These are phyloP conservation scores for Drosophila seguyi DNA, from an alignment of 1,140 invertebrate genomes.

Conservation along the genomic window DNA sequence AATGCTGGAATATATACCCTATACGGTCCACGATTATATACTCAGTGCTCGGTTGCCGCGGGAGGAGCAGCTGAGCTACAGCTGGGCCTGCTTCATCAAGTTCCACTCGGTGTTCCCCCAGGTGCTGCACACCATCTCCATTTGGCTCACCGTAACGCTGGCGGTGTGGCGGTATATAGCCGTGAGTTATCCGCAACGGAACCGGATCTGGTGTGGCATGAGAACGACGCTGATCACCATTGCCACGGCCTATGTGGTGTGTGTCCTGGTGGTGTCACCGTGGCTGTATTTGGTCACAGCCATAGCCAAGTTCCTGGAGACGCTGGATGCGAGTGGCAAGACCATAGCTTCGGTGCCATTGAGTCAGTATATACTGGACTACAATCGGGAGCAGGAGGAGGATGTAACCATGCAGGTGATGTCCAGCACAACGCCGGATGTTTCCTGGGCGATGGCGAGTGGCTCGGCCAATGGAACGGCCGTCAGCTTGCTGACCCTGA, in stretches of 20 bases:
- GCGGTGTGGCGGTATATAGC: conserved; percentile 97
- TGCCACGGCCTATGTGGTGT: conserved; percentile 91
- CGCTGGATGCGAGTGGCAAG: conserved; percentile 86
- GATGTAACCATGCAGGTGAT: conserved; percentile 68
- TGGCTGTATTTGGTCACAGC: conserved; percentile 92
- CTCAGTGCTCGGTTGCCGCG: conserved; percentile 74
- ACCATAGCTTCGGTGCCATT: conserved; percentile 69
- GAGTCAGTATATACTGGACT: conserved; percentile 76
- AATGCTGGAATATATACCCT: conserved; percentile 97
- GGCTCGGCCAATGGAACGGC: conserved; percentile 29
- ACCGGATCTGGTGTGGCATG: conserved; percentile 92
- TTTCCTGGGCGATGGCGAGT: conserved; percentile 39
- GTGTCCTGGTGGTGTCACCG: conserved; percentile 92
- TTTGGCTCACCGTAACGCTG: conserved; percentile 95
- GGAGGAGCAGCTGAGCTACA: conserved; percentile 88
- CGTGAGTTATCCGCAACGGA: conserved; percentile 92
- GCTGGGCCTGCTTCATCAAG: conserved; percentile 92
- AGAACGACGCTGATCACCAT: conserved; percentile 91
- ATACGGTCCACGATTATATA: conserved; percentile 92
- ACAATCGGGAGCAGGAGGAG: conserved; percentile 45
- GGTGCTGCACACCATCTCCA: conserved; percentile 96
- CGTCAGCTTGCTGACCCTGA: conserved; percentile 6
- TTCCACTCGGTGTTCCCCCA: conserved; percentile 94
- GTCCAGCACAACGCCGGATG: conserved; percentile 67
- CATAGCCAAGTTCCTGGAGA: conserved; percentile 86